These are phyloP conservation scores for Misgurnus anguillicaudatus DNA, from an alignment of 2,113 vertebrate species.

Conservation along the genomic window DNA sequence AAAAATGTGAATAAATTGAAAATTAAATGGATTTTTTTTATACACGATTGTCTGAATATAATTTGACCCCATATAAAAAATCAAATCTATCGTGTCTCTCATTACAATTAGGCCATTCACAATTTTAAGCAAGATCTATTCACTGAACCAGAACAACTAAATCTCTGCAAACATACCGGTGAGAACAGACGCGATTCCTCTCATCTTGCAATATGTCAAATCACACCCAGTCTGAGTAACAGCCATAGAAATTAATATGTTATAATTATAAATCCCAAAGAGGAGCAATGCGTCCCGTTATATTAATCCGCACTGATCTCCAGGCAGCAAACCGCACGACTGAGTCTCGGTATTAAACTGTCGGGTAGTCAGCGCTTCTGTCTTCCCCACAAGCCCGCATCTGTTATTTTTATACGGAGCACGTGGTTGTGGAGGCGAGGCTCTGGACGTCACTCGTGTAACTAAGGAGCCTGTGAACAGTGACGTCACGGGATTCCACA, in stretches of 20 bases:
- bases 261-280: constrained; percentile 37
- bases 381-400: neutral
- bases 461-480: constrained; percentile 59
- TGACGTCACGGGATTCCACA: constrained; percentile 73
- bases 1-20: no score
- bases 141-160: no score
- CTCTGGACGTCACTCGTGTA: constrained; percentile 63
- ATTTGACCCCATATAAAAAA: neutral
- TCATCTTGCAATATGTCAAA: constrained; percentile 80
- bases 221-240: constrained; percentile 76
- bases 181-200: constrained; percentile 74
- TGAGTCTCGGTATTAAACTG: neutral
- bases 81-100: neutral
- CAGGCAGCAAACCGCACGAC: neutral
- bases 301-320: neutral
- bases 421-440: constrained; percentile 63
- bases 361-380: neutral
- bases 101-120: neutral
- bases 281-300: neutral
- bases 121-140: neutral
- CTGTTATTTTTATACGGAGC: constrained; percentile 59
- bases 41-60: neutral
- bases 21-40: no score
- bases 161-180: constrained; percentile 68
- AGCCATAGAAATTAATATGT: constrained; percentile 62